These are phyloP conservation scores for Xestia ashworthii DNA, from an alignment of 2,888 invertebrate species.

Conservation along the genomic window DNA sequence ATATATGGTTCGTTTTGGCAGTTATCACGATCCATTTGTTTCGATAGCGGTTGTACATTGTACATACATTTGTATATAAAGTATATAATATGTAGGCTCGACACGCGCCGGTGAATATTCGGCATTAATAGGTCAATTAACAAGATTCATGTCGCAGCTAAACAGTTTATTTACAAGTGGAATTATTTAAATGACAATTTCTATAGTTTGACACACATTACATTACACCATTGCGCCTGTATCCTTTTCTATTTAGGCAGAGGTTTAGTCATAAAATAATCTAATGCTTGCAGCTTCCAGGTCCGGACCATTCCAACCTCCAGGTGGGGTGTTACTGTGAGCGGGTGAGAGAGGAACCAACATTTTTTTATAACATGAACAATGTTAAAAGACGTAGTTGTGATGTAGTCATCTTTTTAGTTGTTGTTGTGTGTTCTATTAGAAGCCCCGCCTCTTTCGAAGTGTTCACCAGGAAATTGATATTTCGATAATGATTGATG, in stretches of 20 bases:
- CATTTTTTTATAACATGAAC: neutral
- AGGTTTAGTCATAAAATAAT: conserved; percentile 45
- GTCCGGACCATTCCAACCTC: conserved; percentile 13
- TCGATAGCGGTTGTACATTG: conserved; percentile 25
- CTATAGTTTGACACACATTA: neutral
- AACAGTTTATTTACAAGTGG: conserved; percentile 13
- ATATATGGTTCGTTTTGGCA: conserved; percentile 13
- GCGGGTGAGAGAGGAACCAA: conserved; percentile 5
- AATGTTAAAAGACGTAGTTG: neutral
- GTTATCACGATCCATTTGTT: conserved; percentile 48
- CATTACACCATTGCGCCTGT: too few relatives aligned
- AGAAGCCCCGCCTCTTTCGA: neutral
- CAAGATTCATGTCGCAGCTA: conserved; percentile 28
- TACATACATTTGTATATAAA: conserved; percentile 10
- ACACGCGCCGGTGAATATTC: conserved; percentile 41
- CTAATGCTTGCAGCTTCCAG: conserved; percentile 47
- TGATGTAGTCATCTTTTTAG: neutral
- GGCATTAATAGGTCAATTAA: conserved; percentile 54
- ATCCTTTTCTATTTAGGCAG: neutral
- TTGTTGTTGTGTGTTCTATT: neutral
- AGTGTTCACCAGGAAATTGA: neutral
- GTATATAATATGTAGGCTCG: conserved; percentile 27
- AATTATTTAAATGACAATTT: neutral
- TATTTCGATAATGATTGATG: neutral
- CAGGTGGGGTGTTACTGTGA: conserved; percentile 4